These are phyloP conservation scores for Melikaiella ostensackeni DNA, from an alignment of 2,888 invertebrate species.

Conservation along the genomic window DNA sequence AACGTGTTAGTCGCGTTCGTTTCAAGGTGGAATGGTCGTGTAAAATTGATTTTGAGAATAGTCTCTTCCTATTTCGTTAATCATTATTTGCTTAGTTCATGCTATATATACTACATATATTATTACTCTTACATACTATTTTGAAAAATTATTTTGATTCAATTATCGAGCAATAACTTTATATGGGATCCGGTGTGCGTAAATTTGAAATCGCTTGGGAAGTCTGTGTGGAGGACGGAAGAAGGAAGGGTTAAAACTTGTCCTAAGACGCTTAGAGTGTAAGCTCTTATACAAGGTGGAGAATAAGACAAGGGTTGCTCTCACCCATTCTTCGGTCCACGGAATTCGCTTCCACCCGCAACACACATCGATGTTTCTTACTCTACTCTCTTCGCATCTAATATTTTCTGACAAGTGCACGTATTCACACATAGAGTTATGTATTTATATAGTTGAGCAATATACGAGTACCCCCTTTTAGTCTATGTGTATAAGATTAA, in stretches of 20 bases:
- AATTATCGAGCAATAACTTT: not conserved
- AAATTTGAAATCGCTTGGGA: slow-evolving; percentile 36
- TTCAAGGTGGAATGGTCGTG: no score
- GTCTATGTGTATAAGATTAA: slow-evolving; percentile 71
- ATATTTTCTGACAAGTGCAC: slow-evolving; percentile 28
- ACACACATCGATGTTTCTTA: slow-evolving; percentile 47
- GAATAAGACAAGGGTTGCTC: slow-evolving; percentile 69
- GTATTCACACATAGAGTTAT: slow-evolving; percentile 49
- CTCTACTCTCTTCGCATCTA: slow-evolving; percentile 24
- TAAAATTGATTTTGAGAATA: no score
- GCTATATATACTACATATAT: no score
- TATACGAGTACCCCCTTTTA: slow-evolving; percentile 44
- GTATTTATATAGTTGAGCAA: slow-evolving; percentile 37
- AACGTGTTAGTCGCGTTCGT: no score
- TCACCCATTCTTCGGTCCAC: slow-evolving; percentile 53
- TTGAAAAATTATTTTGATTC: not conserved
- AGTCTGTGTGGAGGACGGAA: slow-evolving; percentile 43
- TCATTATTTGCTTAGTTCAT: no score
- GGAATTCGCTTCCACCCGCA: slow-evolving; percentile 47
- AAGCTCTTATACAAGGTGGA: slow-evolving; percentile 74
- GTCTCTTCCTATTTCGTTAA: no score
- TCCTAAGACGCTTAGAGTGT: slow-evolving; percentile 75
- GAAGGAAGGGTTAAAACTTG: slow-evolving; percentile 73
- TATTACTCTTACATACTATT: no score
- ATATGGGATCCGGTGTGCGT: not conserved